A percentile compares a stretch with the other conserved stretches of the same genome.
Evolutionary conservation across 2,888 invertebrate genomes (phyloP).

Genomic region (Tipula confusa): DNA sequence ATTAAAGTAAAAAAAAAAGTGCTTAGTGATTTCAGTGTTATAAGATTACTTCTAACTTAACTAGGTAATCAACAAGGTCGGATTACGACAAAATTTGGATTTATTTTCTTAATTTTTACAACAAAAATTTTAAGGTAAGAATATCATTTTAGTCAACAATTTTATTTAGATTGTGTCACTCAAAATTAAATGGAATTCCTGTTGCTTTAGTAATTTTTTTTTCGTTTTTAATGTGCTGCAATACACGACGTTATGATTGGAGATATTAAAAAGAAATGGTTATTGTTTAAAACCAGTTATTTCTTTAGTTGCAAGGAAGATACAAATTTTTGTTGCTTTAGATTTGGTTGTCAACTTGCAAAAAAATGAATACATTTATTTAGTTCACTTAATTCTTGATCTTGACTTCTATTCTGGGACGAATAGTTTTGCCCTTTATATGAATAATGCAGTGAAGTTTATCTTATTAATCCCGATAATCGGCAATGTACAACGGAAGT

Average conservation of each 20-base stretch:
- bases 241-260: not conserved
- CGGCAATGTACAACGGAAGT: too few relatives aligned
- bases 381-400: not conserved
- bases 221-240: not conserved
- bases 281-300: not conserved
- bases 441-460: too few relatives aligned
- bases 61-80: not conserved
- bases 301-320: not conserved
- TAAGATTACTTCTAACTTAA: not conserved
- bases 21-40: not conserved
- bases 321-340: not conserved
- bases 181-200: not conserved
- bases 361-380: too few relatives aligned
- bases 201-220: not conserved
- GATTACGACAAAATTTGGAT: not conserved
- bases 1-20: not conserved
- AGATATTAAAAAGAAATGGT: not conserved
- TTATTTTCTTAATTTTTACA: slow-evolving; percentile 12
- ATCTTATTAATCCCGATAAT: too few relatives aligned
- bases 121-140: not conserved
- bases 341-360: not conserved
- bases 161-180: not conserved
- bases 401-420: too few relatives aligned
- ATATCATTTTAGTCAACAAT: not conserved
- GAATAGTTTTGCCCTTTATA: too few relatives aligned